These are phyloP conservation scores for Chymomyza procnemis DNA, from an alignment of 2,888 invertebrate species.

Conservation along the genomic window DNA sequence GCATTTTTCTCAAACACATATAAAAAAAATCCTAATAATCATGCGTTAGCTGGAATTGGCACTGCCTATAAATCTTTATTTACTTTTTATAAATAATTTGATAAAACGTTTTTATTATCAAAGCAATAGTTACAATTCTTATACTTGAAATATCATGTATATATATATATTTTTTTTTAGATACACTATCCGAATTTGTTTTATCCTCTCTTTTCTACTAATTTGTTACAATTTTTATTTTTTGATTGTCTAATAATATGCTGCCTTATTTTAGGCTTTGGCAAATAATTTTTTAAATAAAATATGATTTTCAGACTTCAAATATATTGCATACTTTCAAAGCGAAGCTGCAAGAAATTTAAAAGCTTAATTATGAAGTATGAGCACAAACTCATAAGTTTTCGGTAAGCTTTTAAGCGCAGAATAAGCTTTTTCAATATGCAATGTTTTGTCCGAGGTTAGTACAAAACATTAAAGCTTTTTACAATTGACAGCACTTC, in stretches of 20 bases:
- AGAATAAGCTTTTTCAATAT: background rate
- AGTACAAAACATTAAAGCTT: background rate
- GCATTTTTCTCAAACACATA: no score
- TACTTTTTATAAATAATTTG: no score
- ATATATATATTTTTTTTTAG: no score
- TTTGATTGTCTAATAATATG: background rate
- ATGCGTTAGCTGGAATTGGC: no score
- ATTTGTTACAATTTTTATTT: background rate
- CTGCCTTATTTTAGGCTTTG: constrained; percentile 35
- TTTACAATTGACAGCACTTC: no score
- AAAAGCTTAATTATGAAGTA: constrained; percentile 1
- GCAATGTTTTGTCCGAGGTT: background rate
- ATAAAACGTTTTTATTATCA: no score
- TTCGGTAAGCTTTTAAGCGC: background rate
- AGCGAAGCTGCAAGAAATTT: background rate
- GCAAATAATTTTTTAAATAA: background rate
- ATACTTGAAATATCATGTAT: no score
- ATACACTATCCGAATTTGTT: no score
- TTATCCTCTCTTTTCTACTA: background rate
- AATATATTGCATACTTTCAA: constrained; percentile 33
- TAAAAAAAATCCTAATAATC: no score
- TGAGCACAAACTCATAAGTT: background rate
- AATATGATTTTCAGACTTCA: background rate
- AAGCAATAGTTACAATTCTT: no score
- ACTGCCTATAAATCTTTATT: no score